Percentiles rank a stretch among this genome's conserved stretches.
Evolutionary conservation across 2,888 invertebrate genomes (phyloP).

Genomic region (Aplocera efformata): DNA sequence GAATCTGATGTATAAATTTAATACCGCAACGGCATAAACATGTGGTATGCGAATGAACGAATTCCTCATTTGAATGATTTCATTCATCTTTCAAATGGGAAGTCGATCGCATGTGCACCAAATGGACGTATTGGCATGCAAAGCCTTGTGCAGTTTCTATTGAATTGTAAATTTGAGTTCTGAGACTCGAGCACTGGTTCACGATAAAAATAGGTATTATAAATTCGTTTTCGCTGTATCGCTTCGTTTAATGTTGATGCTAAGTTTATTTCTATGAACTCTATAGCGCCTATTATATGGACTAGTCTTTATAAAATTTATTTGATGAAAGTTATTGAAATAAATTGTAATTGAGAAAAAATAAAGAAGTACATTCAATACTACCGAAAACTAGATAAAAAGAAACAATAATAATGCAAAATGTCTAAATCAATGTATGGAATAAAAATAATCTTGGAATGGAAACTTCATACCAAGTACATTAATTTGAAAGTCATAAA

Average conservation of each 20-base stretch:
- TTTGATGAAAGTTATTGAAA: too few species aligned
- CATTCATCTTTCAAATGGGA: conserved; percentile 72
- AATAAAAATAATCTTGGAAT: too few species aligned
- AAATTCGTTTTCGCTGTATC: conserved; percentile 37
- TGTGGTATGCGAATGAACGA: conserved; percentile 44
- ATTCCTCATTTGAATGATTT: conserved; percentile 67
- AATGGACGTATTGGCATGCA: conserved; percentile 77
- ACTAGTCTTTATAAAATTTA: too few species aligned
- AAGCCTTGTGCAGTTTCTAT: conserved; percentile 76
- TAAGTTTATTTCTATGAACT: conserved; percentile 1
- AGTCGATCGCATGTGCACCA: conserved; percentile 72
- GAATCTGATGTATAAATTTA: conserved; percentile 16
- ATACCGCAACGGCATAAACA: conserved; percentile 21
- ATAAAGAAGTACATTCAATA: too few species aligned
- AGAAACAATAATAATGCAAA: too few species aligned
- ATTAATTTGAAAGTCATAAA: too few species aligned
- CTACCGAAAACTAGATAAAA: too few species aligned
- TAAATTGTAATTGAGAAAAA: too few species aligned
- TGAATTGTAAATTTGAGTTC: conserved; percentile 76
- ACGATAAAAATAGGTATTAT: conserved; percentile 49
- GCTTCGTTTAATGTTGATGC: conserved; percentile 6
- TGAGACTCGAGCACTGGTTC: conserved; percentile 61
- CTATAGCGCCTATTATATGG: not conserved
- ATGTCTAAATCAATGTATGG: too few species aligned
- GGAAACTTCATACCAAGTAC: too few species aligned